Base-by-base conservation (phyloP, 2,888 invertebrate genomes). In the Sipha maydis region DNA sequence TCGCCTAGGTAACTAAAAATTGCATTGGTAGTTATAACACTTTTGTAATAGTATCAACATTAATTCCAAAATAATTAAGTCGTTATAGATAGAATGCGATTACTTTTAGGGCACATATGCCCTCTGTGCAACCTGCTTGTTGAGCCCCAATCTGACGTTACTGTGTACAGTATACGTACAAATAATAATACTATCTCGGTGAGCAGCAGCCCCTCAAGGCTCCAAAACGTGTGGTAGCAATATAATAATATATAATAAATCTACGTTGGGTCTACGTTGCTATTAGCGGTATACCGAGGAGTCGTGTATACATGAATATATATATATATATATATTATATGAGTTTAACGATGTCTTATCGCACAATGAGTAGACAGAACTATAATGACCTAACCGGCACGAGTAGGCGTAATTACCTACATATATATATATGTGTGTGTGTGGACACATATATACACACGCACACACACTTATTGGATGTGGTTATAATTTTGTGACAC, bases 281-380 rank as follows among this genome's bases (percentile, higher is more conserved):
- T 56, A 56, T 56, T 73, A 73, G 73, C 19, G 5, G 19, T 56
- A 78, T 25, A 48, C 77, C 38, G 14, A 25, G 14, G 48, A 14
- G 28, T 25, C n/a, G 21, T 17, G 19, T 54, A 54, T 83, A 69
- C 31, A 8, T 67, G 25, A 25, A 67, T 8, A 67, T 25, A 21
- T 25, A 67, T 25, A 67, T 25, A 21, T 25, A n/a, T n/a, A n/a
- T n/a, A 67, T 56, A 21, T 4, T 56, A 19, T 56, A 56, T 61
- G 75, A 76, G 75, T 84, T 84, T 76, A 56, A 83, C 83, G 83
- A 83, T n/a, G 56, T 75, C 75, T 75, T 83, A 84, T 84, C 83
- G 83, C 56, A 75, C 75, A 28, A 61, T 56, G 75, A 84, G 83
- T 76, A 38, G 56, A 73, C 71, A 71, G 80, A 83, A 71, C 69